phyloP scores from a whole-genome alignment of 2,888 invertebrate genomes.

The Nemapogon koenigi region DNA sequence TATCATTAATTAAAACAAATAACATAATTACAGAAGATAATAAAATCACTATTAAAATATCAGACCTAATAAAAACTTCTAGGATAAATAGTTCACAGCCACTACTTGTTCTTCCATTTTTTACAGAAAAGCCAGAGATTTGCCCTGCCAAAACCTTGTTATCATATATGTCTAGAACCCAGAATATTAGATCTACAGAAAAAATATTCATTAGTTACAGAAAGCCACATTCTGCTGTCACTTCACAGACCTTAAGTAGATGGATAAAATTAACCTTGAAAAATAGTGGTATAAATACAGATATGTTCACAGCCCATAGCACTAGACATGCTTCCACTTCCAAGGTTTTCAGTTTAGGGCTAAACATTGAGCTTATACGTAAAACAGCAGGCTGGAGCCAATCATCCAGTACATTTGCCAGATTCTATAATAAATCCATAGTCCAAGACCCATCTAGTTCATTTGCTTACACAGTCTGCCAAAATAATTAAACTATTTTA shows the following conservation, averaged over 20 bases:
- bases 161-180: constrained; percentile 14
- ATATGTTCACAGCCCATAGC: constrained; percentile 14
- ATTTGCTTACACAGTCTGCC: constrained; percentile 6
- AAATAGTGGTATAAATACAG: constrained; percentile 15
- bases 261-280: constrained; percentile 16
- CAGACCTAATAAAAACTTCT: constrained; percentile 12
- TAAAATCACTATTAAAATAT: constrained; percentile 7
- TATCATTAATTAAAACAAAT: constrained; percentile 16
- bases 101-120: constrained; percentile 14
- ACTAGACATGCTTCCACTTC: constrained; percentile 21
- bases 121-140: constrained; percentile 14
- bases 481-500: too few relatives aligned
- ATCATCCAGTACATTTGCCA: constrained; percentile 16
- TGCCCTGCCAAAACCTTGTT: constrained; percentile 14
- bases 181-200: background rate
- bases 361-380: constrained; percentile 18
- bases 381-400: constrained; percentile 18
- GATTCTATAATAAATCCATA: constrained; percentile 19
- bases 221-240: constrained; percentile 13
- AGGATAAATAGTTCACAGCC: constrained; percentile 12
- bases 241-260: constrained; percentile 16
- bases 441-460: too few relatives aligned
- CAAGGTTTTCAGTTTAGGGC: constrained; percentile 16
- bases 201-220: constrained; percentile 11
- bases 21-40: constrained; percentile 11